phyloP scores from a whole-genome alignment of 2,888 invertebrate genomes.

The Poecilus cupreus region DNA sequence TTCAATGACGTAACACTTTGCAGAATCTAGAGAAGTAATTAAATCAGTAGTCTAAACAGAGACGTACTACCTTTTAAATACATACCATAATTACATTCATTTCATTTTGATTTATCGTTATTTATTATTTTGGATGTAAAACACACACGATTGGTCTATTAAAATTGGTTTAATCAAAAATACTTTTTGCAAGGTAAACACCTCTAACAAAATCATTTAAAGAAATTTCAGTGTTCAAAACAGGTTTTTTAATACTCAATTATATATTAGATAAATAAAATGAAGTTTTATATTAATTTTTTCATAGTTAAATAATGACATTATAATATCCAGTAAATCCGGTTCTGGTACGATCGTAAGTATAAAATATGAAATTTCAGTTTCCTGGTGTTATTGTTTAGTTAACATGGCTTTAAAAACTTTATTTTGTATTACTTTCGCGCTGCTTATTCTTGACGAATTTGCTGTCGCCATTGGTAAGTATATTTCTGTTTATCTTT shows the following conservation, averaged over 20 bases:
- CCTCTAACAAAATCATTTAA: too few relatives aligned
- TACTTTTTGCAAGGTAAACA: too few relatives aligned
- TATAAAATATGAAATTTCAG: constrained; percentile 14
- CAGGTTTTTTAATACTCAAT: not conserved
- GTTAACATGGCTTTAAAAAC: constrained; percentile 21
- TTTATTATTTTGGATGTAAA: not conserved
- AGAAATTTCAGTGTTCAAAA: not conserved
- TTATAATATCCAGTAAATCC: constrained; percentile 9
- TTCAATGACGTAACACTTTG: constrained; percentile 13
- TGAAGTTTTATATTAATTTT: not conserved
- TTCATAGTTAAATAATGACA: not conserved
- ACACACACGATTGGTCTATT: not conserved
- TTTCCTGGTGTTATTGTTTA: not conserved
- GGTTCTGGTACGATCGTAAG: not conserved
- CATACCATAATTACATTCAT: not conserved
- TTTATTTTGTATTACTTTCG: not conserved
- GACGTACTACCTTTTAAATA: not conserved
- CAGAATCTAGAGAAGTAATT: constrained; percentile 1
- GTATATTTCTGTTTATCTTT: not conserved
- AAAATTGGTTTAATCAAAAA: not conserved
- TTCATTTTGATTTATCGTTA: not conserved
- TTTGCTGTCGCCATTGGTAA: not conserved
- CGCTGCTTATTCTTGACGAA: not conserved
- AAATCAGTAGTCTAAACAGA: not conserved
- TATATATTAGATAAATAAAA: too few relatives aligned